phyloP scores from a whole-genome alignment of 1,140 invertebrate species.

The Adoxophyes honmai region DNA sequence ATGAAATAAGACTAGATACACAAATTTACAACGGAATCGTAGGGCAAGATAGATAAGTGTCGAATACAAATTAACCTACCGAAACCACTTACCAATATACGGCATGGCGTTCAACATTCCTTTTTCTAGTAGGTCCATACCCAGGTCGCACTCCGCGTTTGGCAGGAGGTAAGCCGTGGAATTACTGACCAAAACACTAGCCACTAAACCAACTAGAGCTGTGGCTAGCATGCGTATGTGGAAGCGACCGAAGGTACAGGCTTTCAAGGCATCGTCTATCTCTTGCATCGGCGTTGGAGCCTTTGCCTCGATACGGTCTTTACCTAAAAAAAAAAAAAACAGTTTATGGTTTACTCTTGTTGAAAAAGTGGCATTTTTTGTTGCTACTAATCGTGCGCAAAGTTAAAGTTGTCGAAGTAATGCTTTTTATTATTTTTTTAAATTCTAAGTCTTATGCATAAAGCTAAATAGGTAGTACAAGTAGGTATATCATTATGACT shows the following conservation, averaged over 20 bases:
- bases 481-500: too few species aligned
- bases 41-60: too few species aligned
- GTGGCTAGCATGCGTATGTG: conserved; percentile 79
- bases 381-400: too few species aligned
- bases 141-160: conserved; percentile 82
- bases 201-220: conserved; percentile 77
- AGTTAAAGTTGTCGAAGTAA: too few species aligned
- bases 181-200: conserved; percentile 79
- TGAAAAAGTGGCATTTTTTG: too few species aligned
- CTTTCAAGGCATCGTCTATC: conserved; percentile 46
- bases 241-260: conserved; percentile 79
- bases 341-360: too few species aligned
- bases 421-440: too few species aligned
- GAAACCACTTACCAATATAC: conserved; percentile 81
- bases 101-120: conserved; percentile 81
- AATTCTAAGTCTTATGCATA: too few species aligned
- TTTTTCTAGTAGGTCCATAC: conserved; percentile 80
- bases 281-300: conserved; percentile 42
- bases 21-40: too few species aligned
- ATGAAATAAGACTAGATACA: too few species aligned
- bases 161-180: conserved; percentile 82
- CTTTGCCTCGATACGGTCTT: conserved; percentile 15
- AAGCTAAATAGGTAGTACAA: too few species aligned
- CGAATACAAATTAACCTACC: too few species aligned
- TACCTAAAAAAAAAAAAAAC: not conserved